Conservation (phyloP, 1,140 invertebrate species). For the Calephelis nemesis region DNA sequence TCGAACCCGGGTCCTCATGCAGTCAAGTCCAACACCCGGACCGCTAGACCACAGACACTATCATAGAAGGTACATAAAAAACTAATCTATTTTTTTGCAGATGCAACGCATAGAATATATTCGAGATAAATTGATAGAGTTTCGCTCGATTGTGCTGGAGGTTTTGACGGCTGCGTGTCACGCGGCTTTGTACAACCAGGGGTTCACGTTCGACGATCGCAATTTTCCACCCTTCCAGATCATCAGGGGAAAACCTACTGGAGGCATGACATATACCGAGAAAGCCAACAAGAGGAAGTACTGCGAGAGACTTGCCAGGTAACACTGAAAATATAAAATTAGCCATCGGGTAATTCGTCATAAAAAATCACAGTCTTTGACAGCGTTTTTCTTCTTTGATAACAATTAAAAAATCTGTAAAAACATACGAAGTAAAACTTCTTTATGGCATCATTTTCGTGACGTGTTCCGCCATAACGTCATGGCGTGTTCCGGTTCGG, state of each 20-base stretch:
- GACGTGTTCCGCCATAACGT: too few species aligned
- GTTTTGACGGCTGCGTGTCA: constrained; percentile 85
- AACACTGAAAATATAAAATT: constrained; percentile 18
- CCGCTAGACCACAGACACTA: too few species aligned
- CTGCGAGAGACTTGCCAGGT: constrained; percentile 81
- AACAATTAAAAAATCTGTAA: too few species aligned
- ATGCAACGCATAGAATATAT: constrained; percentile 79
- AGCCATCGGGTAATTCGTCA: too few species aligned
- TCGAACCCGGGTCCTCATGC: too few species aligned
- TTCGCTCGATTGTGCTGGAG: constrained; percentile 81
- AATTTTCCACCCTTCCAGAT: constrained; percentile 76
- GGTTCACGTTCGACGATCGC: constrained; percentile 85
- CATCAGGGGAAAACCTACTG: constrained; percentile 73
- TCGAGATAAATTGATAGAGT: constrained; percentile 79
- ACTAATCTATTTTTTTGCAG: constrained; percentile 39
- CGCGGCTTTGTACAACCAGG: constrained; percentile 85
- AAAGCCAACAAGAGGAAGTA: constrained; percentile 89
- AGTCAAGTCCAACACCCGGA: too few species aligned
- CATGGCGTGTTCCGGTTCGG: too few species aligned
- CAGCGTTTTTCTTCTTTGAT: too few species aligned
- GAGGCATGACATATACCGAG: constrained; percentile 89
- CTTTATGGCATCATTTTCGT: too few species aligned
- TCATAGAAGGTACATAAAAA: too few species aligned
- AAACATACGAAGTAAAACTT: too few species aligned
- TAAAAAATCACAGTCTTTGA: too few species aligned